These are phyloP conservation scores for Amyelois transitella DNA, from an alignment of 1,140 invertebrate species.

Conservation along the genomic window DNA sequence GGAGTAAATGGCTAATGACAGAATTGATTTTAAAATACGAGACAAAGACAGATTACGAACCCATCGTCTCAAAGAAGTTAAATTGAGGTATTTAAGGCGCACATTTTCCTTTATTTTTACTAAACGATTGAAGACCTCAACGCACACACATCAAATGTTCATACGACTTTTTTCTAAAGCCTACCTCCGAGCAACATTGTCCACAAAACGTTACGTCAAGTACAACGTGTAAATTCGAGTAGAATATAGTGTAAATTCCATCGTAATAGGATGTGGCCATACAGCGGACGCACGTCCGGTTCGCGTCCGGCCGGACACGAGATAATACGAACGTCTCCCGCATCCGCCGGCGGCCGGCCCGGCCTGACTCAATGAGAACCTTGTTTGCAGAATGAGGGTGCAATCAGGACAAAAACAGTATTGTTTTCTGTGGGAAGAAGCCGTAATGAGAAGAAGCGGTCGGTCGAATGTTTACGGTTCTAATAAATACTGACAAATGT, in stretches of 20 bases:
- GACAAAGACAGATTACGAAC: too few species aligned
- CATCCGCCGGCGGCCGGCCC: neutral
- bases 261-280: constrained; percentile 2
- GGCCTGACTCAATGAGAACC: neutral
- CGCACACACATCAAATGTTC: too few species aligned
- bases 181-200: neutral
- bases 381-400: constrained; percentile 1
- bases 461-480: too few species aligned
- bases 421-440: too few species aligned
- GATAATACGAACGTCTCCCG: neutral
- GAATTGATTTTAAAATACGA: too few species aligned
- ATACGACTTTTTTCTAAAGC: neutral
- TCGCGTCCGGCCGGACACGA: constrained; percentile 10
- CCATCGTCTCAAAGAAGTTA: too few species aligned
- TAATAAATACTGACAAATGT: too few species aligned
- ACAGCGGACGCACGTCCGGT: constrained; percentile 41
- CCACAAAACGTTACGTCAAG: neutral
- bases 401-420: constrained; percentile 1
- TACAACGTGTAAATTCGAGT: neutral
- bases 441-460: too few species aligned
- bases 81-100: too few species aligned
- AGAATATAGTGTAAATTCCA: constrained; percentile 4
- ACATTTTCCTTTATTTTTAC: too few species aligned
- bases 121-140: neutral
- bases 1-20: too few species aligned